Evolutionary conservation across 2,888 invertebrate genomes (phyloP).

Genomic region (Abrostola tripartita): DNA sequence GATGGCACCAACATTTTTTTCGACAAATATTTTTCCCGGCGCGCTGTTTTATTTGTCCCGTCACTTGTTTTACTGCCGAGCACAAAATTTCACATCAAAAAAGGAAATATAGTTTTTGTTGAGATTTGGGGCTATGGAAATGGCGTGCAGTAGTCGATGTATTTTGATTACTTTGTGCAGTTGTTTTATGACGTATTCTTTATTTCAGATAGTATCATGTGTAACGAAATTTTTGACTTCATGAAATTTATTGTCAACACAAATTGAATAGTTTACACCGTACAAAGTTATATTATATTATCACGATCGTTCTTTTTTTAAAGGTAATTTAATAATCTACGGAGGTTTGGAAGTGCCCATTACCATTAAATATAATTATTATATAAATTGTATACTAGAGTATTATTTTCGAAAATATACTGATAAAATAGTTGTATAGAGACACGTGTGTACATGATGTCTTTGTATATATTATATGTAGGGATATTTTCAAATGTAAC

Average conservation of each 20-base stretch:
- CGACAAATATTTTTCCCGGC: slow-evolving; percentile 45
- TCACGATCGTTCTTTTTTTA: too few relatives aligned
- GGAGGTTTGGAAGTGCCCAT: too few relatives aligned
- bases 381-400: too few relatives aligned
- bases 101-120: slow-evolving; percentile 42
- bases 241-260: neutral
- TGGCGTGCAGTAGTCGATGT: slow-evolving; percentile 2
- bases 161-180: neutral
- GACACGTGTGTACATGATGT: too few relatives aligned
- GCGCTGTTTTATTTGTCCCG: slow-evolving; percentile 43
- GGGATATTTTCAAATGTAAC: too few relatives aligned
- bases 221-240: neutral
- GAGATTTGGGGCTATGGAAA: slow-evolving; percentile 34
- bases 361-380: too few relatives aligned
- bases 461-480: too few relatives aligned
- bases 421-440: too few relatives aligned
- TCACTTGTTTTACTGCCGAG: slow-evolving; percentile 51
- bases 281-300: too few relatives aligned
- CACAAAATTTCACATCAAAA: slow-evolving; percentile 50
- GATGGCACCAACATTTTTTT: slow-evolving; percentile 37
- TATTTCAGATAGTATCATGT: neutral
- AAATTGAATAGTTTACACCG: too few relatives aligned
- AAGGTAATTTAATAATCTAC: too few relatives aligned
- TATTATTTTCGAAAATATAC: too few relatives aligned
- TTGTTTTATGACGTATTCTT: neutral